Evolutionary conservation across 2,888 invertebrate species (phyloP).

Genomic region (Chrysotoxum bicinctum): DNA sequence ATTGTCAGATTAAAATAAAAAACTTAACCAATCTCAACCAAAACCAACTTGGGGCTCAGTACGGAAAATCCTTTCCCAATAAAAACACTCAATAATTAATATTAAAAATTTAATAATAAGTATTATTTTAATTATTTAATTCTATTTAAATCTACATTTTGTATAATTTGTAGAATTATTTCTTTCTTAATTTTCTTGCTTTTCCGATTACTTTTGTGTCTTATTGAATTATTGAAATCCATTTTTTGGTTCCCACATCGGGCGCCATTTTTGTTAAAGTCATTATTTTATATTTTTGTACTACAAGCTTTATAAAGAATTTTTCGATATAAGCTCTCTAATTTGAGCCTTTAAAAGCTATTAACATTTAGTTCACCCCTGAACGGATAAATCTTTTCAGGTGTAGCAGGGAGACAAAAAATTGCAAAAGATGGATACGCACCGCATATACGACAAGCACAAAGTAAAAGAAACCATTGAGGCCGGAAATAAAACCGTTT

Average conservation of each 20-base stretch:
- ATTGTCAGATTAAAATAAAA: no score
- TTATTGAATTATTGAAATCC: not conserved
- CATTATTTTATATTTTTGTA: no score
- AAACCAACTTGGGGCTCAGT: not conserved
- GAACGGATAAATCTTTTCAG: not conserved
- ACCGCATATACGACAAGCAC: not conserved
- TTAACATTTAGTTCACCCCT: not conserved
- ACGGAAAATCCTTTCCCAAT: no score
- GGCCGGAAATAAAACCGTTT: conserved; percentile 69
- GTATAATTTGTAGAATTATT: no score
- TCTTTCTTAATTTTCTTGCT: no score
- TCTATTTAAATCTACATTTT: no score
- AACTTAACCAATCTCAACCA: not conserved
- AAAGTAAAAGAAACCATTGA: conserved; percentile 50
- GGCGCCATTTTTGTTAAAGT: not conserved
- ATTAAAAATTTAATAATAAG: no score
- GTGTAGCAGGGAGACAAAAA: conserved; percentile 7
- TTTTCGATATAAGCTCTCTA: no score
- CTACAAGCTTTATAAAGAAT: no score
- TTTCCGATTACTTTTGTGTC: no score
- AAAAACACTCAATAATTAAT: not conserved
- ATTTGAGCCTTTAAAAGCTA: not conserved
- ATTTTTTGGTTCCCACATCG: not conserved
- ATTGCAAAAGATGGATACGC: conserved; percentile 37
- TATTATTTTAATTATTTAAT: no score